Percentiles rank a stretch among this genome's conserved stretches.
These are phyloP conservation scores for Syrista parreyssii DNA, from an alignment of 2,888 invertebrate species.

Conservation along the genomic window DNA sequence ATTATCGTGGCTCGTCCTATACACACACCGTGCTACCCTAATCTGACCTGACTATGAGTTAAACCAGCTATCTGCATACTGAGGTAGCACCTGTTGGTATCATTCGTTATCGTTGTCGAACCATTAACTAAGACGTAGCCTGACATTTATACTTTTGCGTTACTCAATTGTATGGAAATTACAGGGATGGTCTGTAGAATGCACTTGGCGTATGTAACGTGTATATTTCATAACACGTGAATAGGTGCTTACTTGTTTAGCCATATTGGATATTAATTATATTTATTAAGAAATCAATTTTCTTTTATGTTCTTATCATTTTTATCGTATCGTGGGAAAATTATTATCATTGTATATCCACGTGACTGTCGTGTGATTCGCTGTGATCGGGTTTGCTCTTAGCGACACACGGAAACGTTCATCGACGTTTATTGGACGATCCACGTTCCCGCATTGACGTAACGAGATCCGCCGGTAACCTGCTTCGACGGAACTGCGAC, in stretches of 20 bases:
- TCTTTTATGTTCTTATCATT: not conserved
- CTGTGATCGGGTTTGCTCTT: not conserved
- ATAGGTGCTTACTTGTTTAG: not conserved
- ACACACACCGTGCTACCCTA: not conserved
- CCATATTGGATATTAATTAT: not conserved
- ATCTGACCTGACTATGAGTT: not conserved
- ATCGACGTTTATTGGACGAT: not conserved
- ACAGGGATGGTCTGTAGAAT: not conserved
- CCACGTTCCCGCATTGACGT: not conserved
- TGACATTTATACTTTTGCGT: not conserved
- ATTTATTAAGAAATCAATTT: not conserved
- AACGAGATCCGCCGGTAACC: not conserved
- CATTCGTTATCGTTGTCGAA: not conserved
- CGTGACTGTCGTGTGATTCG: not conserved
- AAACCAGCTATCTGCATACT: not conserved
- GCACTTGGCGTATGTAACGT: not conserved
- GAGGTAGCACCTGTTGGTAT: not conserved
- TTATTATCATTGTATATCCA: not conserved
- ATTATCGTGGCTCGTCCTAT: not conserved
- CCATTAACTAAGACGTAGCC: not conserved
- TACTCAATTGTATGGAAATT: not conserved
- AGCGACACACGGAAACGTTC: not conserved
- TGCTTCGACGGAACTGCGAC: not conserved
- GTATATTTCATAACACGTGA: not conserved
- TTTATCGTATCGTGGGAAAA: not conserved